A percentile compares a stretch with the other conserved stretches of the same genome.
Conservation (phyloP, 2,797 vertebrate genomes). For the Chloroceryle amazona region DNA sequence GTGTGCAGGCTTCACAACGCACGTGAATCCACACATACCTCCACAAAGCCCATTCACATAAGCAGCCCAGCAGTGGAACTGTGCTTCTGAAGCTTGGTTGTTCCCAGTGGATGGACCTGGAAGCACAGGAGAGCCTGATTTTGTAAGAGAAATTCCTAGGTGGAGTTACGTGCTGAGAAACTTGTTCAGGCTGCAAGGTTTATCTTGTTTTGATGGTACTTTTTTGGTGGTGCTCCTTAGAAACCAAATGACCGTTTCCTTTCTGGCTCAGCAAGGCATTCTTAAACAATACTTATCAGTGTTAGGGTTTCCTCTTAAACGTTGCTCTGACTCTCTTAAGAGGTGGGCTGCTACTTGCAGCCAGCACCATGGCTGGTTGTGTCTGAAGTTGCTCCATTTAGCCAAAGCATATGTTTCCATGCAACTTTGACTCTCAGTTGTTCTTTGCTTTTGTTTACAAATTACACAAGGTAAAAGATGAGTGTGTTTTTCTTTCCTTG, state of each 20-base stretch:
- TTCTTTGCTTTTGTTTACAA: neutral
- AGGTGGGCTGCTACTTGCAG: neutral
- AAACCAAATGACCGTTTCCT: slow-evolving; percentile 84
- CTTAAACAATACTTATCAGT: slow-evolving; percentile 61
- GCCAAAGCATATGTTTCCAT: neutral
- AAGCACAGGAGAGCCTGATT: neutral
- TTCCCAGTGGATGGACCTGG: neutral
- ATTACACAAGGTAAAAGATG: neutral
- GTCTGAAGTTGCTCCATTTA: neutral
- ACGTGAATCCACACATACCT: accelerated
- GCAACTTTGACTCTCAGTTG: neutral
- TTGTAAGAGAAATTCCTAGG: neutral
- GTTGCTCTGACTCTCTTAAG: slow-evolving; percentile 2
- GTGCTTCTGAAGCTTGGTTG: accelerated
- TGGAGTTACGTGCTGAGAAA: slow-evolving; percentile 49
- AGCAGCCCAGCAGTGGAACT: accelerated
- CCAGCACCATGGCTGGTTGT: neutral
- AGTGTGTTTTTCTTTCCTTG: neutral
- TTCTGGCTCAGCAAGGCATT: slow-evolving; percentile 74
- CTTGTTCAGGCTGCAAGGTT: slow-evolving; percentile 13
- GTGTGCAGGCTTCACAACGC: neutral
- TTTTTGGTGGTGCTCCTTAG: slow-evolving; percentile 81
- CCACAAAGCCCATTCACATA: neutral
- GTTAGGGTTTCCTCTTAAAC: slow-evolving; percentile 65
- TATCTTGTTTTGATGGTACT: slow-evolving; percentile 79